Evolutionary conservation across 2,888 invertebrate genomes (phyloP).

Genomic region (Zygaena filipendulae): DNA sequence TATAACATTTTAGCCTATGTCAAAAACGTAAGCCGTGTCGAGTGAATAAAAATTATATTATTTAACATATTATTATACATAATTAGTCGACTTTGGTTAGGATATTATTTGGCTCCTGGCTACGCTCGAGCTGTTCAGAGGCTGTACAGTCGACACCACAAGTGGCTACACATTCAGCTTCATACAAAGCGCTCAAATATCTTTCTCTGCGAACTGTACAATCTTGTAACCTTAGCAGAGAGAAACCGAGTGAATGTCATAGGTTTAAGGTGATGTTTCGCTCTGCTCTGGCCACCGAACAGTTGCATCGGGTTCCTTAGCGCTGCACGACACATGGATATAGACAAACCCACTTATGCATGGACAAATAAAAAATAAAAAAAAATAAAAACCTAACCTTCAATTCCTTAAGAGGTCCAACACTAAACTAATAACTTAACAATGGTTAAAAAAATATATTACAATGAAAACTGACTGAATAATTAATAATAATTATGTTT

Average conservation of each 20-base stretch:
- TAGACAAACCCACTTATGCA: no score
- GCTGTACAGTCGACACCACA: neutral
- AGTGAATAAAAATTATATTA: constrained; percentile 15
- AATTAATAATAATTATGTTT: constrained; percentile 34
- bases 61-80: constrained; percentile 21
- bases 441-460: constrained; percentile 68
- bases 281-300: constrained; percentile 1
- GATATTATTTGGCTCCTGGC: constrained; percentile 23
- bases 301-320: no score
- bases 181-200: neutral
- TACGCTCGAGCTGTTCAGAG: constrained; percentile 18
- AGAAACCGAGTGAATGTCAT: constrained; percentile 14
- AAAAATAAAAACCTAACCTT: constrained; percentile 15
- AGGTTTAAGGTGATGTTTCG: constrained; percentile 3
- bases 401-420: constrained; percentile 12
- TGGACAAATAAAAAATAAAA: no score
- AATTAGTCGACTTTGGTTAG: constrained; percentile 38
- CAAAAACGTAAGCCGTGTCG: constrained; percentile 8
- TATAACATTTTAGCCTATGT: neutral
- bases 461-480: constrained; percentile 59
- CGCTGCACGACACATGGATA: no score
- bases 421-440: constrained; percentile 48
- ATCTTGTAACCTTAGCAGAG: constrained; percentile 23
- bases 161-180: neutral
- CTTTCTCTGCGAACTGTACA: no score